Evolutionary conservation across 2,888 invertebrate genomes (phyloP).

Genomic region (Scaeva pyrastri): DNA sequence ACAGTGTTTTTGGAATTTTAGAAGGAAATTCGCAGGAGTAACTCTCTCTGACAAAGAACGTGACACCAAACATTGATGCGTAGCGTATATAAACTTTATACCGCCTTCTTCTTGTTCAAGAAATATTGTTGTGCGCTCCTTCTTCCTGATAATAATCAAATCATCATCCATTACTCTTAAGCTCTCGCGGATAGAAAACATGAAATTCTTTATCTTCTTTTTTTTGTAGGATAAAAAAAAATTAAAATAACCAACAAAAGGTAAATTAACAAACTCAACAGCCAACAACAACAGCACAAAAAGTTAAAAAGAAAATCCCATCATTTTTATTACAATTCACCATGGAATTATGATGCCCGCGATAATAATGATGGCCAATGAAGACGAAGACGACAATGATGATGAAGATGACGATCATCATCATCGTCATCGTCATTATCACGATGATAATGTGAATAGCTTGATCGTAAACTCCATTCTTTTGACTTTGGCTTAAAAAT

Average conservation of each 20-base stretch:
- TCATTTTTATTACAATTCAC: slow-evolving; percentile 70
- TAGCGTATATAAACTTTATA: not conserved
- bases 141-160: slow-evolving; percentile 12
- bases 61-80: slow-evolving; percentile 47
- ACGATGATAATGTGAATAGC: slow-evolving; percentile 47
- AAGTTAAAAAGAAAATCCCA: slow-evolving; percentile 48
- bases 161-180: slow-evolving; percentile 30
- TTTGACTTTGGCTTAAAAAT: slow-evolving; percentile 17
- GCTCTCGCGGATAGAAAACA: slow-evolving; percentile 16
- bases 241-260: slow-evolving; percentile 6
- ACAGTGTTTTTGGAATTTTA: not conserved
- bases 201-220: slow-evolving; percentile 30
- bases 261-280: slow-evolving; percentile 30
- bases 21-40: slow-evolving; percentile 1
- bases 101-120: slow-evolving; percentile 61
- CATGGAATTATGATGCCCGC: slow-evolving; percentile 70
- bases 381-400: slow-evolving; percentile 35
- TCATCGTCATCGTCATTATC: slow-evolving; percentile 16
- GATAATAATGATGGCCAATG: slow-evolving; percentile 67
- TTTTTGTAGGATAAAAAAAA: slow-evolving; percentile 9
- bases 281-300: slow-evolving; percentile 35
- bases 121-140: slow-evolving; percentile 4
- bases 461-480: slow-evolving; percentile 45
- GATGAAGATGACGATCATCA: not conserved
- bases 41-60: slow-evolving; percentile 17